A percentile compares a stretch with the other conserved stretches of the same genome.
Conservation (phyloP, 2,888 invertebrate species). For the Cordilura impudica region DNA sequence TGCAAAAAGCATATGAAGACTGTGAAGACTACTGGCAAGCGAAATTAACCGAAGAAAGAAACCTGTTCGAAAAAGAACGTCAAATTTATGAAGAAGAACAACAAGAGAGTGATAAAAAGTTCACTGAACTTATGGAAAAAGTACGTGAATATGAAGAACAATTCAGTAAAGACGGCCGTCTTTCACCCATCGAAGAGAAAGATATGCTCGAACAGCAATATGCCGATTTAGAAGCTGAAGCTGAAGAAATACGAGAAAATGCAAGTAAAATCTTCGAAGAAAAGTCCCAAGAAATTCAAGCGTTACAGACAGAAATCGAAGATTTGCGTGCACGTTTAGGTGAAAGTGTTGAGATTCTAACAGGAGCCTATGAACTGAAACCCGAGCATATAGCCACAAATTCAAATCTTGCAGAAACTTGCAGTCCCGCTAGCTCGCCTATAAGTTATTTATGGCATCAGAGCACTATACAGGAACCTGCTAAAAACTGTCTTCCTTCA, state of each 20-base stretch:
- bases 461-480: conserved; percentile 78
- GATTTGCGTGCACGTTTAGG: conserved; percentile 76
- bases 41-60: conserved; percentile 88
- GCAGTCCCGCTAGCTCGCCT: conserved; percentile 77
- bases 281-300: conserved; percentile 80
- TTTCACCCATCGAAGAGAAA: conserved; percentile 89
- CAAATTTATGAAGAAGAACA: conserved; percentile 85
- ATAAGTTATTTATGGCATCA: conserved; percentile 79
- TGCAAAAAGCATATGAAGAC: conserved; percentile 88
- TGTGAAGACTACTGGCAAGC: conserved; percentile 92
- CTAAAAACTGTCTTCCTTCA: conserved; percentile 65
- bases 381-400: conserved; percentile 65
- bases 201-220: conserved; percentile 85
- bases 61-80: conserved; percentile 84
- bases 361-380: conserved; percentile 74
- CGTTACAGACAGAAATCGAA: conserved; percentile 79
- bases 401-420: conserved; percentile 57
- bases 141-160: conserved; percentile 90
- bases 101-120: conserved; percentile 86
- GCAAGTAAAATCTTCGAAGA: conserved; percentile 80
- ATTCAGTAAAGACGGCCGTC: conserved; percentile 80
- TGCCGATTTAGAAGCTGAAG: conserved; percentile 85
- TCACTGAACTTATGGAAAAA: conserved; percentile 85
- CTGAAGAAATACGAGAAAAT: conserved; percentile 80
- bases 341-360: conserved; percentile 75